Base-by-base conservation (phyloP, 53 echinoderm and acorn worm genomes). In the Echinarachnius parma region DNA sequence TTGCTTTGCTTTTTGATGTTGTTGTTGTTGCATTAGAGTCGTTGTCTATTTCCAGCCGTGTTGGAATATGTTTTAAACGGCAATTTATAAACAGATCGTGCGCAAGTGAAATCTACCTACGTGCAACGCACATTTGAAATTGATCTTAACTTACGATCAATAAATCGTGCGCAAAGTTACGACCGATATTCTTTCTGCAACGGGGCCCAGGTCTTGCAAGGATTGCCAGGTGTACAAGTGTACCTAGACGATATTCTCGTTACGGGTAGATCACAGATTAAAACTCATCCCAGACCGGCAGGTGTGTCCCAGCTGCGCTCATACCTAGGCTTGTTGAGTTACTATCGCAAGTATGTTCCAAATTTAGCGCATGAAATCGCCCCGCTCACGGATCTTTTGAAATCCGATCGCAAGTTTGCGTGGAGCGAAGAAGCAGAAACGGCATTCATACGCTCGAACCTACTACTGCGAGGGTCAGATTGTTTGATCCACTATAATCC, bases 221-320 rank as follows among this genome's bases (percentile, higher is more conserved):
- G 79, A 0, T 36, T 83, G 4, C 25, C 50, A 15, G 69, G 84
- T 0, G 80, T 80, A 22, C 67, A 66, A 26, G 60, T 79, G 0
- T 88, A 80, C 68, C 52, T 88, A 9, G 80, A 88, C 59, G 89
- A 80, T 30, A 80, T 79, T 10, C n/a, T 84, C 0, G 61, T 88
- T 11, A 75, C 70, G 21, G 77, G 77, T 21, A 63, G 62, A 19
- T 45, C 57, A 35, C 55, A 77, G 30, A 86, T 86, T 22, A 4
- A 28, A 21, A 48, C 28, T 48, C 64, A 68, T 23, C 77, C 68
- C 21, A 15, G 34, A 36, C 81, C 81, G 28, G 21, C 16, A 28
- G 81, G 81, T 65, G 69, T 79, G 21, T 16, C 58, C 20, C 65
- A 75, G 55, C 30, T 72, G 46, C 18, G 64, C 18, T 60, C 61